Evolutionary conservation across 2,797 vertebrate species (phyloP), one percentile per base, ranked within the genome.

Genomic region (Nasua narica): DNA sequence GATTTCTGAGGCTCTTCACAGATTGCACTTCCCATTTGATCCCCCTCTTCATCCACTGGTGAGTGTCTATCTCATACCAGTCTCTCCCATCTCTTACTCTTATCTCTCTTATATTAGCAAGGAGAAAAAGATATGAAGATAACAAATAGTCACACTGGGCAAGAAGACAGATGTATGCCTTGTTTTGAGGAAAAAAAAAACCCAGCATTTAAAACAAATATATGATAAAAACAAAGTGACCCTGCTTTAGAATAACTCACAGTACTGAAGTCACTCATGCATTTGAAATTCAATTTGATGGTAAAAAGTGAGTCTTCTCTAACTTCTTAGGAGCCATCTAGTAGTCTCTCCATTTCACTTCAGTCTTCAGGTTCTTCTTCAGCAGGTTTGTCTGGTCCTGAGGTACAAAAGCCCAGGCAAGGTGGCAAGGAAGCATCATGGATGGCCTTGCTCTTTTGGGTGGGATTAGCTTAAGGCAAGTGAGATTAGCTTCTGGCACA

Each of bases 161-260:
- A 46, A 93, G 56, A 90, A 92, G 16, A 7, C 23, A 19, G 32
- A 37, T 25, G 23, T 54, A 37, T 65, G n/a, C 37, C 52, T 87
- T 87, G 14, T 91, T 84, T 58, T 84, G 69, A 93, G 27, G 46
- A 65, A 95, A 87, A 43, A 18, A 32, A 48, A 21, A 70, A n/a
- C n/a, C n/a, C 3, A 76, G 58, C 32, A 37, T 37, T 52, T 82
- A 88, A 89, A 85, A n/a, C 48, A 94, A 48, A 72, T 62, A 32
- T 9, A 69, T 37, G 19, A 58, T 4, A 56, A 70, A 88, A 94
- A 46, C 16, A 77, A 52, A 89, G 25, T 60, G 18, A 74, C n/a
- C 27, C 12, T 85, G 46, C 11, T 90, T 95, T 77, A 52, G 74
- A 91, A 67, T 87, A 76, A 85, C 54, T 92, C 77, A 54, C 58